Percentiles rank a stretch among this genome's conserved stretches.
phyloP scores from a whole-genome alignment of 2,113 vertebrate genomes.

The Vidua macroura region DNA sequence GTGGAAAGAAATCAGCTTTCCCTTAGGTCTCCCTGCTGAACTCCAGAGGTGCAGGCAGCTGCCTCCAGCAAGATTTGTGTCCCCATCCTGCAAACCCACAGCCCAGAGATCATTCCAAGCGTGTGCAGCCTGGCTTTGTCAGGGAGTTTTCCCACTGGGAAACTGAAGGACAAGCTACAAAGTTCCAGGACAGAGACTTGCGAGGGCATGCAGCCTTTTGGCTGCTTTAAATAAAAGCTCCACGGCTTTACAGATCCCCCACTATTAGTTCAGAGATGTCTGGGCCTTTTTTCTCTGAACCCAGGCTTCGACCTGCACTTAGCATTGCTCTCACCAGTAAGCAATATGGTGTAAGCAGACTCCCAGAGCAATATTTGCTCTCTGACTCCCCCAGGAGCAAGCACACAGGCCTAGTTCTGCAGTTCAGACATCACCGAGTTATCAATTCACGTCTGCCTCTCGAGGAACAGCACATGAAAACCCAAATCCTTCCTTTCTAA shows the following conservation, averaged over 20 bases:
- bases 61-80: neutral
- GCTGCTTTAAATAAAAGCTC: neutral
- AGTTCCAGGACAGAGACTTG: neutral
- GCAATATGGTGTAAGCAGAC: neutral
- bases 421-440: neutral
- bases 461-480: neutral
- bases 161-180: neutral
- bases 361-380: neutral
- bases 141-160: neutral
- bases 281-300: neutral
- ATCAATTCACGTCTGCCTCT: neutral
- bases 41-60: neutral
- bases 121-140: neutral
- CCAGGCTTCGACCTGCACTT: neutral
- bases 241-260: neutral
- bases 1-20: neutral
- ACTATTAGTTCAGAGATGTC: neutral
- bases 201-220: neutral
- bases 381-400: neutral
- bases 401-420: neutral
- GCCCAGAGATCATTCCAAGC: no score
- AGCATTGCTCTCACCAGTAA: neutral
- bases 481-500: neutral
- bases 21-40: neutral
- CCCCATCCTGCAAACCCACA: neutral